These are phyloP conservation scores for Epinephelus awoara DNA, from an alignment of 2,797 vertebrate genomes.

Conservation along the genomic window DNA sequence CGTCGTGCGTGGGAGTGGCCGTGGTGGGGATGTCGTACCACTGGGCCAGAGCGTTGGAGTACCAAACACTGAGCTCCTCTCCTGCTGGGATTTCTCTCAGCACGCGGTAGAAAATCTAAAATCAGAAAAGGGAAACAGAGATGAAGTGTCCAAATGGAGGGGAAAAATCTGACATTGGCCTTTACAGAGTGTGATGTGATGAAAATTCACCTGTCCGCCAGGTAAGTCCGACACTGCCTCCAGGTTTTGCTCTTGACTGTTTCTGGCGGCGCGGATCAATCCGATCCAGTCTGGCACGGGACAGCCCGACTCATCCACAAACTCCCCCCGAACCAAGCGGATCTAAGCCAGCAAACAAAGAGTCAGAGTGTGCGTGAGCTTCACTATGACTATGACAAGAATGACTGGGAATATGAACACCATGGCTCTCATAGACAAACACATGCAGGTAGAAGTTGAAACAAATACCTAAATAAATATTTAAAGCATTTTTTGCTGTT, in stretches of 20 bases:
- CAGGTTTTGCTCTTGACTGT: slow-evolving; percentile 94
- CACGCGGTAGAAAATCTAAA: slow-evolving; percentile 94
- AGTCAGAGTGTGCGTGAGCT: neutral
- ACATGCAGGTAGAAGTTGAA: no score
- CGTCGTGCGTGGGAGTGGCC: slow-evolving; percentile 97
- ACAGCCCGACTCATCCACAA: slow-evolving; percentile 94
- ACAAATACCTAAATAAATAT: no score
- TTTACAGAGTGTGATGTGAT: neutral
- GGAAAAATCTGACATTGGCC: neutral
- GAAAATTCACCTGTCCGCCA: slow-evolving; percentile 93
- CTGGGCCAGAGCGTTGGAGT: slow-evolving; percentile 95
- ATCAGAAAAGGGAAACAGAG: slow-evolving; percentile 6
- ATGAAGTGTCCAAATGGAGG: neutral
- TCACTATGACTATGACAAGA: neutral
- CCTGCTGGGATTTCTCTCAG: slow-evolving; percentile 93
- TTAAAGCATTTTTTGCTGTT: no score
- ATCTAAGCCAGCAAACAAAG: slow-evolving; percentile 80
- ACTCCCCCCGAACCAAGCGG: slow-evolving; percentile 92
- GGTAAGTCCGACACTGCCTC: slow-evolving; percentile 96
- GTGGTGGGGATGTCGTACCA: slow-evolving; percentile 96
- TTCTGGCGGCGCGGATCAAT: slow-evolving; percentile 95
- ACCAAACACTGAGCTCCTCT: slow-evolving; percentile 97
- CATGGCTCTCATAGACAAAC: neutral
- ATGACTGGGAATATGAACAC: neutral
- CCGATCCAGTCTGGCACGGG: slow-evolving; percentile 95